phyloP scores from a whole-genome alignment of 2,113 vertebrate species.

The Corythaeola cristata region DNA sequence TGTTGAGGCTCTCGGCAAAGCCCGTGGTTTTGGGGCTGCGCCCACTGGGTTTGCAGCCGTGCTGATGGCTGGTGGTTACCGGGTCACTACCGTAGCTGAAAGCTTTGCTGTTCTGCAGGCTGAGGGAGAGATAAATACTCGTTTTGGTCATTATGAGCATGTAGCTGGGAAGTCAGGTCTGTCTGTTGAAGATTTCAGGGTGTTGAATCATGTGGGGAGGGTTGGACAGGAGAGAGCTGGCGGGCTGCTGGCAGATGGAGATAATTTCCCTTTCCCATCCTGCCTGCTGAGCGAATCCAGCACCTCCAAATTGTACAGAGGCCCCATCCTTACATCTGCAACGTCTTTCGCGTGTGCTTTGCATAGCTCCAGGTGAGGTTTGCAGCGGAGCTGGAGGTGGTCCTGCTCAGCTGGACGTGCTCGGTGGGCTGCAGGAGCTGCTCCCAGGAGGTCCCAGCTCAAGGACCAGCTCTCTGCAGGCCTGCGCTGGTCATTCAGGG shows the following conservation, averaged over 20 bases:
- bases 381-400: neutral
- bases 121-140: neutral
- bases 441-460: neutral
- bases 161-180: neutral
- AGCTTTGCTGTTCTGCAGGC: neutral
- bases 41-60: neutral
- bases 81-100: neutral
- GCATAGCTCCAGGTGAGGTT: neutral
- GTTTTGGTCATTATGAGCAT: neutral
- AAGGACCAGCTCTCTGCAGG: neutral
- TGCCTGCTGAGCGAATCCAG: neutral
- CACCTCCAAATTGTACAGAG: neutral
- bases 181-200: neutral
- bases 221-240: neutral
- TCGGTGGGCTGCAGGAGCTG: neutral
- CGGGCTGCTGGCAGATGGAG: neutral
- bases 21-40: neutral
- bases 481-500: rapidly evolving
- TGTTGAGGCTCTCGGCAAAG: neutral
- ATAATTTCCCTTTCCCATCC: neutral
- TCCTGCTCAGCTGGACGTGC: neutral
- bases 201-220: neutral
- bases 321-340: neutral
- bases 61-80: neutral
- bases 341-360: neutral